A percentile compares a stretch with the other conserved stretches of the same genome.
These are phyloP conservation scores for Steromphala cineraria DNA, from an alignment of 2,888 invertebrate genomes.

Conservation along the genomic window DNA sequence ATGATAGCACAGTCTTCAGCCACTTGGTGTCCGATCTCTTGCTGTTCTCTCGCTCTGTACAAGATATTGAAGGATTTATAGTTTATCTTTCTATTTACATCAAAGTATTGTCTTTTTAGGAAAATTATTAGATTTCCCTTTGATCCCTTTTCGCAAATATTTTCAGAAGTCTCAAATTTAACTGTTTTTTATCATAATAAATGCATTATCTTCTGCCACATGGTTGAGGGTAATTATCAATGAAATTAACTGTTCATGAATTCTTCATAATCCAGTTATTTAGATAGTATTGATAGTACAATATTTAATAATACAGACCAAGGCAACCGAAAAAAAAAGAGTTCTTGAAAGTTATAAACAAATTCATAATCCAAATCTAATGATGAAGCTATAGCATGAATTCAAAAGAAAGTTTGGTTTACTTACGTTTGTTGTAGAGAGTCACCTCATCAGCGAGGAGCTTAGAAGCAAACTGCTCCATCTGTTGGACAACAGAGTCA, in stretches of 20 bases:
- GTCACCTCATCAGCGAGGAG: conserved; percentile 65
- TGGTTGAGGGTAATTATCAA: too few species aligned
- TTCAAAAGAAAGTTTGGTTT: not conserved
- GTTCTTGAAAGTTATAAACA: too few species aligned
- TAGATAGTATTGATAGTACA: too few species aligned
- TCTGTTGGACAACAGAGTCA: conserved; percentile 38
- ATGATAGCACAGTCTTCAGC: conserved; percentile 80
- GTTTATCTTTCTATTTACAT: too few species aligned
- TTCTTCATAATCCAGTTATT: too few species aligned
- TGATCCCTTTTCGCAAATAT: not conserved
- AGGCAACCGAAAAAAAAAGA: too few species aligned
- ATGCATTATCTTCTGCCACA: not conserved
- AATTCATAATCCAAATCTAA: too few species aligned
- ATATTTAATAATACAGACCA: too few species aligned
- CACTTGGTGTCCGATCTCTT: conserved; percentile 71
- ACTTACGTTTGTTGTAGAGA: conserved; percentile 61
- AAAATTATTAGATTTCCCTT: not conserved
- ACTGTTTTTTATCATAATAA: not conserved
- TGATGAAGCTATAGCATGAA: too few species aligned
- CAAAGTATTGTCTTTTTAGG: not conserved
- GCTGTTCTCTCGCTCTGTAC: conserved; percentile 73
- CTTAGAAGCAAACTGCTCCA: conserved; percentile 66
- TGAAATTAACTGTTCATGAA: too few species aligned
- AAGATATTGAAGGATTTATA: not conserved
- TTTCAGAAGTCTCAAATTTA: not conserved